A percentile compares a stretch with the other conserved stretches of the same genome.
phyloP scores from a whole-genome alignment of 2,797 vertebrate species.

The Pagetopsis macropterus region DNA sequence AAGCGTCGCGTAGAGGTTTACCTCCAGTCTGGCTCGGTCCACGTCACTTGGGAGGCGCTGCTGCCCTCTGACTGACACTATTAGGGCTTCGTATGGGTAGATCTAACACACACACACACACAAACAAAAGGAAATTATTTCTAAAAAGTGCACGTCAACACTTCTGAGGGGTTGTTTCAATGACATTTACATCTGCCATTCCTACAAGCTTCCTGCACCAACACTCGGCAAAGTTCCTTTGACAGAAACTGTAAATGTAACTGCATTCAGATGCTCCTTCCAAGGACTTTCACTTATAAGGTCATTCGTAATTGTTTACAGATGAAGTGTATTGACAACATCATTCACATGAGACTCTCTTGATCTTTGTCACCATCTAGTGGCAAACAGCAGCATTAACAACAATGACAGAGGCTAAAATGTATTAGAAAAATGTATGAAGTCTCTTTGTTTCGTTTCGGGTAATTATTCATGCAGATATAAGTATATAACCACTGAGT shows the following conservation, averaged over 20 bases:
- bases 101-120: conserved; percentile 79
- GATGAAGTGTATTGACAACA: not conserved
- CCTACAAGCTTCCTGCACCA: not conserved
- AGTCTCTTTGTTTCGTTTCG: not conserved
- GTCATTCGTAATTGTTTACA: not conserved
- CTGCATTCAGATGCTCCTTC: not conserved
- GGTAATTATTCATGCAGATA: not conserved
- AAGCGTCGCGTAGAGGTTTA: conserved; percentile 58
- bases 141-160: too few species aligned
- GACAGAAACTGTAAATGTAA: not conserved
- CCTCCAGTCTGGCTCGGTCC: conserved; percentile 94
- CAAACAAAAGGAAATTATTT: not conserved
- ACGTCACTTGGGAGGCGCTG: conserved; percentile 91
- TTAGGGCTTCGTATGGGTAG: conserved; percentile 91
- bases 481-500: not conserved
- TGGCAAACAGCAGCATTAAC: conserved; percentile 1
- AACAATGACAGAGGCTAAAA: conserved; percentile 4
- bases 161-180: too few species aligned
- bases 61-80: conserved; percentile 93
- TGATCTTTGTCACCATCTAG: conserved; percentile 7
- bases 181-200: too few species aligned
- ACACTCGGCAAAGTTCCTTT: not conserved
- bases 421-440: not conserved
- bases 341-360: not conserved
- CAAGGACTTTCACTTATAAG: not conserved